Conservation (phyloP, 2,888 invertebrate species). For the Campoplex capitator region DNA sequence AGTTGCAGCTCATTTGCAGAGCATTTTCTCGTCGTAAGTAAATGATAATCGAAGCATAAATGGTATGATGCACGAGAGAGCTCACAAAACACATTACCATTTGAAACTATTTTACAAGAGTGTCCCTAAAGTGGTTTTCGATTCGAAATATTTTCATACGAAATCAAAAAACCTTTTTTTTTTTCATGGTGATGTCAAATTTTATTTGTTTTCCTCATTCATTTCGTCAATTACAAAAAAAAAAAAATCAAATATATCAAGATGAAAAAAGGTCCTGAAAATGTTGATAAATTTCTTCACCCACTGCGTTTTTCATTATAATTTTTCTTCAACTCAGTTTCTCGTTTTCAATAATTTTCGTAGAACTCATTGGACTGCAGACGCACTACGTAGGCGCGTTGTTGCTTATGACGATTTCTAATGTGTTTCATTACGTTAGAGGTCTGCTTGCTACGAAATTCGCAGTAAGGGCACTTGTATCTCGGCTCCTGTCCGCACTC, state of each 20-base stretch:
- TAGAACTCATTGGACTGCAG: conserved; percentile 57
- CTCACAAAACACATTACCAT: background rate
- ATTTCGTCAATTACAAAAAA: conserved; percentile 27
- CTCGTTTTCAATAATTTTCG: conserved; percentile 10
- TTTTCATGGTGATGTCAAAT: background rate
- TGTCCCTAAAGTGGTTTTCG: background rate
- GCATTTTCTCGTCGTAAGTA: background rate
- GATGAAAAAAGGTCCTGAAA: background rate
- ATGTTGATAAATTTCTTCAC: background rate
- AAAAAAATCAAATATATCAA: background rate
- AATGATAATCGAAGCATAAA: background rate
- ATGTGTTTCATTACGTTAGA: conserved; percentile 78
- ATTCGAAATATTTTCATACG: background rate
- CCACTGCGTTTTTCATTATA: background rate
- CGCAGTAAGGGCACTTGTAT: conserved; percentile 82
- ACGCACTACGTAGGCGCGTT: conserved; percentile 73
- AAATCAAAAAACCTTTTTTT: background rate
- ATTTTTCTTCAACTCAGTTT: background rate
- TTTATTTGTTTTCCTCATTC: conserved; percentile 13
- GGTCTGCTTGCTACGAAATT: conserved; percentile 76
- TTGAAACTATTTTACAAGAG: background rate
- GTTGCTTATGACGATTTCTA: conserved; percentile 75
- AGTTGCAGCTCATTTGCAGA: conserved; percentile 5
- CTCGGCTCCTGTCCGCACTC: conserved; percentile 82
- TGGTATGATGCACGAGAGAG: conserved; percentile 22